Percentiles rank a stretch among this genome's conserved stretches.
Evolutionary conservation across 2,797 vertebrate species (phyloP).

Genomic region (Merluccius polli): DNA sequence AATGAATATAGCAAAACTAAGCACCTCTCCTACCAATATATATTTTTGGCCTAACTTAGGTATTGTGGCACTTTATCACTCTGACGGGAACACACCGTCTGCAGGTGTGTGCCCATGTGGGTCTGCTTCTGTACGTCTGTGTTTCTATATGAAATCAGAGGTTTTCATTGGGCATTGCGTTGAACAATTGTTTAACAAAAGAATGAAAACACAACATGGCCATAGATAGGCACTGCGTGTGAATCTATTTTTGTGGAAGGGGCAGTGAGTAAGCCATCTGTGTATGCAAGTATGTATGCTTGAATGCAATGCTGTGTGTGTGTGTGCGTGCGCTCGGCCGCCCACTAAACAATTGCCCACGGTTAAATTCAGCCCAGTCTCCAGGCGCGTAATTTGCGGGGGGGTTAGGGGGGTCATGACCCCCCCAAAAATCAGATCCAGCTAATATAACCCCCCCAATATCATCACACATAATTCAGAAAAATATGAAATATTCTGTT

Average conservation of each 20-base stretch:
- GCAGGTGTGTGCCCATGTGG: background rate
- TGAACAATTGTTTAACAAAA: background rate
- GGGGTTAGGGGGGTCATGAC: too few relatives aligned
- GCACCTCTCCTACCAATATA: background rate
- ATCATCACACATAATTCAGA: too few relatives aligned
- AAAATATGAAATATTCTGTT: too few relatives aligned
- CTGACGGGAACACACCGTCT: too few relatives aligned
- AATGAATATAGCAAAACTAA: background rate
- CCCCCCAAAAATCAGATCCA: too few relatives aligned
- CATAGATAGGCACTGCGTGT: background rate
- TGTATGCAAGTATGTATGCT: conserved; percentile 12
- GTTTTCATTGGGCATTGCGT: background rate
- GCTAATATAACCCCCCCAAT: too few relatives aligned
- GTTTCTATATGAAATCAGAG: background rate
- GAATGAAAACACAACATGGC: background rate
- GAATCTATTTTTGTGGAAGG: background rate
- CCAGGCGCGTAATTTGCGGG: too few relatives aligned
- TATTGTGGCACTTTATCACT: too few relatives aligned
- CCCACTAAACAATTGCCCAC: too few relatives aligned
- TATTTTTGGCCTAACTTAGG: too few relatives aligned
- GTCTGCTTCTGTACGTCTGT: background rate
- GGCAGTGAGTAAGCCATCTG: conserved; percentile 1
- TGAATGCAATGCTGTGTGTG: background rate
- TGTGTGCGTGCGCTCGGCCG: background rate
- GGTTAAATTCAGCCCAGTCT: too few relatives aligned